Percentiles rank a stretch among this genome's conserved stretches.
These are phyloP conservation scores for Coboldia fuscipes DNA, from an alignment of 1,140 invertebrate species.

Conservation along the genomic window DNA sequence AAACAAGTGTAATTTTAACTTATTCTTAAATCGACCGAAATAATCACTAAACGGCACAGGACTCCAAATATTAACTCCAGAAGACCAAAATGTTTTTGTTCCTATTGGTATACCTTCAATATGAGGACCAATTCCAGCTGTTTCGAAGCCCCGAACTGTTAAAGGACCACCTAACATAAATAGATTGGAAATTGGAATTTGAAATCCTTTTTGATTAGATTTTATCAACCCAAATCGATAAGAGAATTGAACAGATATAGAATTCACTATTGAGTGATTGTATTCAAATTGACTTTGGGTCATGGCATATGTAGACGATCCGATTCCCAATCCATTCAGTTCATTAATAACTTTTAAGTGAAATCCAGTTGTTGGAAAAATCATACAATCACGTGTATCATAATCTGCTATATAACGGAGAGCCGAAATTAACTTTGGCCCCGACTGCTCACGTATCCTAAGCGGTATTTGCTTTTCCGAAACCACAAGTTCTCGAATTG, in stretches of 20 bases:
- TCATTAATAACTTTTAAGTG: conserved; percentile 15
- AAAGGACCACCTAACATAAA: conserved; percentile 19
- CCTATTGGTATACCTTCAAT: conserved; percentile 16
- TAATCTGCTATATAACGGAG: conserved; percentile 15
- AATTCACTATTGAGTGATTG: conserved; percentile 14
- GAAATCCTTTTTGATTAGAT: conserved; percentile 12
- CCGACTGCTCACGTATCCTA: conserved; percentile 16
- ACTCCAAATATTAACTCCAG: conserved; percentile 16
- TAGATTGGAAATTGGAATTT: conserved; percentile 14
- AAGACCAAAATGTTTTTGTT: conserved; percentile 16
- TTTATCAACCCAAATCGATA: conserved; percentile 14
- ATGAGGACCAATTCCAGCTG: conserved; percentile 15
- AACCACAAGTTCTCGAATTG: conserved; percentile 13
- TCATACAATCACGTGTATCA: conserved; percentile 15
- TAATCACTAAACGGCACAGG: conserved; percentile 15
- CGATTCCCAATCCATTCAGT: conserved; percentile 14
- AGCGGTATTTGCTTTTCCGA: conserved; percentile 16
- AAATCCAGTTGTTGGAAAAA: conserved; percentile 17
- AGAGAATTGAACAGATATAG: conserved; percentile 16
- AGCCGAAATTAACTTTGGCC: conserved; percentile 16
- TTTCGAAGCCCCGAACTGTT: conserved; percentile 16
- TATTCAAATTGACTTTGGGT: conserved; percentile 16
- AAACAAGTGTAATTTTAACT: conserved; percentile 20
- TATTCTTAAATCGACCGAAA: conserved; percentile 15
- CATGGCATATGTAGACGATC: conserved; percentile 15